Conservation (phyloP, 2,888 invertebrate species). For the Euphydryas editha region DNA sequence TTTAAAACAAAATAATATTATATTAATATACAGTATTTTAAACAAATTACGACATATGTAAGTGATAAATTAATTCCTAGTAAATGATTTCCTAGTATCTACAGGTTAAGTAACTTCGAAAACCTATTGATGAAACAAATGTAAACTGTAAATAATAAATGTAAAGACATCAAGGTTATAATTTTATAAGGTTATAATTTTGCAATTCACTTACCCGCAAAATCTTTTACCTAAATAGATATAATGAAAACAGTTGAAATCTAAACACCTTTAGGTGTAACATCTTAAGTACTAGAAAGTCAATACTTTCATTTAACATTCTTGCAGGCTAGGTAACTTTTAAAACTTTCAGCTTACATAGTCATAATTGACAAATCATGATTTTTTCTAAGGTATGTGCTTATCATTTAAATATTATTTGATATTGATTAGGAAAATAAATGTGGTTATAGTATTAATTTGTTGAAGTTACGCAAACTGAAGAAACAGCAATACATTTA, state of each 20-base stretch:
- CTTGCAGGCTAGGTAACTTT: slow-evolving; percentile 2
- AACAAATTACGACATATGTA: too few species aligned
- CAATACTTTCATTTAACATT: slow-evolving; percentile 18
- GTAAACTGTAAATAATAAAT: slow-evolving; percentile 19
- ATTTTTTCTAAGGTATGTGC: background rate
- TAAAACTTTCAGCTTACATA: background rate
- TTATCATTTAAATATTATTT: background rate
- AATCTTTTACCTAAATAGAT: slow-evolving; percentile 7
- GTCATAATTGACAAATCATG: background rate
- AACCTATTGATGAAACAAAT: slow-evolving; percentile 15
- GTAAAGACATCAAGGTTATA: slow-evolving; percentile 31
- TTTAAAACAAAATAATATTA: too few species aligned
- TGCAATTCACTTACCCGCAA: slow-evolving; percentile 27
- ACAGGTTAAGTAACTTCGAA: background rate
- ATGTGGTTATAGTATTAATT: background rate
- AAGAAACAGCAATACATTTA: background rate
- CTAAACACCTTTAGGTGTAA: background rate
- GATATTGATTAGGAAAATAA: background rate
- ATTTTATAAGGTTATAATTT: slow-evolving; percentile 15
- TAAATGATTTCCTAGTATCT: too few species aligned
- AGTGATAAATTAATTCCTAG: too few species aligned
- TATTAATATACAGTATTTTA: too few species aligned
- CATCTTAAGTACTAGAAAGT: slow-evolving; percentile 21
- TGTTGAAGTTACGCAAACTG: background rate
- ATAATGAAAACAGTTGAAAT: background rate